Evolutionary conservation across 2,888 invertebrate species (phyloP).

Genomic region (Sussaba pulchella): DNA sequence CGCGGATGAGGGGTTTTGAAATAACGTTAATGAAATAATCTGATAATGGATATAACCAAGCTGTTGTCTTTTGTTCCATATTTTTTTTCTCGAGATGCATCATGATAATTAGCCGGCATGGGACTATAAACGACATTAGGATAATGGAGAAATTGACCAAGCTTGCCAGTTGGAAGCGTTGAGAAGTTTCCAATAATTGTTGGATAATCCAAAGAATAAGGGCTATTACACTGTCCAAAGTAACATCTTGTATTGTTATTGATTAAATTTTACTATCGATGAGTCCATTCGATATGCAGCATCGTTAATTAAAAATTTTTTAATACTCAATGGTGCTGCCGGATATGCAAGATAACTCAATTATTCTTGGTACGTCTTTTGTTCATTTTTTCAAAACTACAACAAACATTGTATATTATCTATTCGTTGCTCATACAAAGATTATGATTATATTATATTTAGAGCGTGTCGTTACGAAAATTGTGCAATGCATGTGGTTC

Average conservation of each 20-base stretch:
- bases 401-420: slow-evolving; percentile 35
- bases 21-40: neutral
- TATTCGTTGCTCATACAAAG: slow-evolving; percentile 52
- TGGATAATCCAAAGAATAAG: no score
- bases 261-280: slow-evolving; percentile 18
- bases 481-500: slow-evolving; percentile 5
- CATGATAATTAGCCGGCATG: slow-evolving; percentile 27
- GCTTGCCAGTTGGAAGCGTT: no score
- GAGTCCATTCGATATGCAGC: slow-evolving; percentile 41
- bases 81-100: slow-evolving; percentile 57
- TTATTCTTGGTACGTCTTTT: slow-evolving; percentile 4
- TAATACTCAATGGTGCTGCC: slow-evolving; percentile 14
- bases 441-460: slow-evolving; percentile 28
- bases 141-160: no score
- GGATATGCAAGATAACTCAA: slow-evolving; percentile 43
- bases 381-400: slow-evolving; percentile 18
- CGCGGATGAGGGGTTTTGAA: slow-evolving; percentile 3
- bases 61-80: neutral
- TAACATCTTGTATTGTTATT: slow-evolving; percentile 2
- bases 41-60: slow-evolving; percentile 21
- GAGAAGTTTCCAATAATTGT: no score
- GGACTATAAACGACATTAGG: neutral
- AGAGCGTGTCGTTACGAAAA: neutral
- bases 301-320: slow-evolving; percentile 34
- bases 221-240: neutral